Evolutionary conservation across 2,113 vertebrate genomes (phyloP).

Genomic region (Oryzias melastigma): DNA sequence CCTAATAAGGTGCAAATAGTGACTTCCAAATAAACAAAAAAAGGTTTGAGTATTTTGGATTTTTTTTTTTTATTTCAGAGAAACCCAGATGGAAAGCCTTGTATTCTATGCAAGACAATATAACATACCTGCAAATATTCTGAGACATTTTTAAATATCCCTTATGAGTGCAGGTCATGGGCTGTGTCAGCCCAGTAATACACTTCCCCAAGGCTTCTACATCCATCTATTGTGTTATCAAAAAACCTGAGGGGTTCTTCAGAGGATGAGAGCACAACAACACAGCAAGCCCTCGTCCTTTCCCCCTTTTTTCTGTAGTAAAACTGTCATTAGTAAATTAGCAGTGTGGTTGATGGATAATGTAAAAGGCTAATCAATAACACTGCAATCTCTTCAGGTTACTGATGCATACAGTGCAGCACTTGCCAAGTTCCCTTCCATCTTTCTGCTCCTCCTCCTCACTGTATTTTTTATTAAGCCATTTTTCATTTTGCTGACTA

Average conservation of each 20-base stretch:
- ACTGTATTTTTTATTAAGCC: conserved; percentile 44
- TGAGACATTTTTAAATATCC: no score
- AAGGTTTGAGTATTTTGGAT: no score
- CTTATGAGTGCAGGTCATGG: no score
- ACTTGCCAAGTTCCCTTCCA: conserved; percentile 31
- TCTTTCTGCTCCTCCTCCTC: conserved; percentile 10
- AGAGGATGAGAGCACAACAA: not conserved
- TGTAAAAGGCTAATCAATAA: conserved; percentile 55
- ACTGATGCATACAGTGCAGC: conserved; percentile 30
- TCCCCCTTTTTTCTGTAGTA: conserved; percentile 15
- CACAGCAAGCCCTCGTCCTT: not conserved
- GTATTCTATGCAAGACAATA: no score
- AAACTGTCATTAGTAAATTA: conserved; percentile 67
- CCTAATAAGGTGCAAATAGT: no score
- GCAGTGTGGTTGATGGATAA: conserved; percentile 57
- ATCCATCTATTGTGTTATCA: not conserved
- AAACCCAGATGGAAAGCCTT: no score
- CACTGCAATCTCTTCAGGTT: conserved; percentile 43
- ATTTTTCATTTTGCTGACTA: conserved; percentile 54
- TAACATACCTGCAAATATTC: no score
- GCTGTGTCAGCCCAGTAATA: no score
- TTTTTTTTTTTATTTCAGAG: no score
- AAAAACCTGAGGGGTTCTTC: not conserved
- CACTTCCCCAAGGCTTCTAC: not conserved
- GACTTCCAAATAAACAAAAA: no score